These are phyloP conservation scores for Kryptopterus vitreolus DNA, from an alignment of 2,797 vertebrate genomes.

Conservation along the genomic window DNA sequence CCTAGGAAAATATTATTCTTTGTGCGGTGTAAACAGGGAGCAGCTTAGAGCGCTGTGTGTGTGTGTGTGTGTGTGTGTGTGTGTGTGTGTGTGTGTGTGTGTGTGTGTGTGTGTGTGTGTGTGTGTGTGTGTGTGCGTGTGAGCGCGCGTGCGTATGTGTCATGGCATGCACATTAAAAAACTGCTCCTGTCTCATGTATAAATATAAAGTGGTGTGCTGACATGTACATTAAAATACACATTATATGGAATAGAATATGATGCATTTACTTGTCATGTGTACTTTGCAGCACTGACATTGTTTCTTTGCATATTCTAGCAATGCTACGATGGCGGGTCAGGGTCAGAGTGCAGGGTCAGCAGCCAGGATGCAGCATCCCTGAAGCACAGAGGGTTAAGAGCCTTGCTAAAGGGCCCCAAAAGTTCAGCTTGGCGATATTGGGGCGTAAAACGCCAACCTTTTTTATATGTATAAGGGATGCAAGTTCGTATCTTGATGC, in stretches of 20 bases:
- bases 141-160: slow-evolving; percentile 2
- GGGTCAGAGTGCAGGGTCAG: too few relatives aligned
- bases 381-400: too few relatives aligned
- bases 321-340: too few relatives aligned
- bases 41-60: slow-evolving; percentile 40
- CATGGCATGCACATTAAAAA: slow-evolving; percentile 28
- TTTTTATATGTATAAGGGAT: too few relatives aligned
- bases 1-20: slow-evolving; percentile 68
- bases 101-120: slow-evolving; percentile 27
- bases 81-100: slow-evolving; percentile 28
- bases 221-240: not conserved
- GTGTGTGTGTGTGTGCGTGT: slow-evolving; percentile 5
- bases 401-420: too few relatives aligned
- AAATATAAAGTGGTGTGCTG: slow-evolving; percentile 16
- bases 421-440: too few relatives aligned
- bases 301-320: too few relatives aligned
- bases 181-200: slow-evolving; percentile 1
- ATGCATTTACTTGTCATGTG: too few relatives aligned
- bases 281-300: too few relatives aligned
- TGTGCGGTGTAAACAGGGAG: slow-evolving; percentile 59
- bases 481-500: too few relatives aligned
- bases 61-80: slow-evolving; percentile 4
- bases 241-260: not conserved
- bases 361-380: too few relatives aligned
- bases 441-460: too few relatives aligned